phyloP scores from a whole-genome alignment of 2,797 vertebrate species.

The Neomorphus geoffroyi region DNA sequence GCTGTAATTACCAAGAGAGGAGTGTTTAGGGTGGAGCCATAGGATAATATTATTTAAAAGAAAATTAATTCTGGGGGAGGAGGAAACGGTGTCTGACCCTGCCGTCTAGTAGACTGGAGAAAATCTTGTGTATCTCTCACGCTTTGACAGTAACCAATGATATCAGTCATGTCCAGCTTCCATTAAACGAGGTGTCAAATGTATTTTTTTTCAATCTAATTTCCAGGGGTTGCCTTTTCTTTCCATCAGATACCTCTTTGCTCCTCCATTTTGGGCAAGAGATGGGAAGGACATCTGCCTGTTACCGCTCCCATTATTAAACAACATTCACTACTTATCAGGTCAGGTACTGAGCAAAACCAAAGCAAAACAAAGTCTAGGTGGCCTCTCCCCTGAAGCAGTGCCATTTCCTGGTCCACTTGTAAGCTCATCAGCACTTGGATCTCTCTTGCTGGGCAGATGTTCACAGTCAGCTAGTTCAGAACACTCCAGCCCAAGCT shows the following conservation, averaged over 20 bases:
- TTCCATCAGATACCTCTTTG: background rate
- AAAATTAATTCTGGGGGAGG: conserved; percentile 13
- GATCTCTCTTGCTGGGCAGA: background rate
- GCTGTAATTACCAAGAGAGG: background rate
- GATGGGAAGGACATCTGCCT: background rate
- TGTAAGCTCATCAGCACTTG: background rate
- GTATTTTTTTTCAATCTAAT: background rate
- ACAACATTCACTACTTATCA: background rate
- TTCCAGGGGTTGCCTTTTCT: background rate
- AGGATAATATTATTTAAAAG: background rate
- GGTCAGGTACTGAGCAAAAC: background rate
- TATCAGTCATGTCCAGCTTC: background rate
- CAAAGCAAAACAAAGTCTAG: background rate
- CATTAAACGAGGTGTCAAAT: background rate
- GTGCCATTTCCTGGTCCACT: background rate
- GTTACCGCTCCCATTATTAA: background rate
- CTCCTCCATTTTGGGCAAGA: background rate
- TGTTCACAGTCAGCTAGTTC: background rate
- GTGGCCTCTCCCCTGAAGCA: background rate
- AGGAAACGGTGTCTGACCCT: background rate
- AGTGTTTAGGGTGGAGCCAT: background rate
- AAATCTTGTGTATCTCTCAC: background rate
- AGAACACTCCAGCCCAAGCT: background rate
- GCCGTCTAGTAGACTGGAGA: background rate
- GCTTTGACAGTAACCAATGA: background rate